A percentile compares a stretch with the other conserved stretches of the same genome.
phyloP scores from a whole-genome alignment of 2,113 vertebrate species.

The Ceuthmochares aereus region DNA sequence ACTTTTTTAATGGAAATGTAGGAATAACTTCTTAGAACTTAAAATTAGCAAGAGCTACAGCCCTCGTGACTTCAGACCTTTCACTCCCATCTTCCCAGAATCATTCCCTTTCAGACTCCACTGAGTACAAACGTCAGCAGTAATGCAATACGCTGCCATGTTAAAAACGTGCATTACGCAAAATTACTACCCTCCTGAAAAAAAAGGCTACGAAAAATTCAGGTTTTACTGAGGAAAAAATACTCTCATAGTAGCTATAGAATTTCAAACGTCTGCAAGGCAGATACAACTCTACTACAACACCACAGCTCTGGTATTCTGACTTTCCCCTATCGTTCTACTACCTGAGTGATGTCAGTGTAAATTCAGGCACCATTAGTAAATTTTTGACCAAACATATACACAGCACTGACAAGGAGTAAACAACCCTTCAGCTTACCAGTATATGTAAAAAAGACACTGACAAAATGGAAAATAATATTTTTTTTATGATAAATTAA shows the following conservation, averaged over 20 bases:
- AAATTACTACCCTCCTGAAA: constrained; percentile 69
- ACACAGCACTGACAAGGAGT: constrained; percentile 80
- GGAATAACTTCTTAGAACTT: not conserved
- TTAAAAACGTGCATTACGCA: constrained; percentile 55
- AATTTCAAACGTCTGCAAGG: constrained; percentile 72
- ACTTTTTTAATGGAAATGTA: not conserved
- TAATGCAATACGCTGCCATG: constrained; percentile 28
- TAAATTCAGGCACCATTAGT: constrained; percentile 86
- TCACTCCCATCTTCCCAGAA: not conserved
- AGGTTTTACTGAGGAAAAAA: constrained; percentile 73
- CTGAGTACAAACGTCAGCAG: not conserved
- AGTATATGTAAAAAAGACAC: constrained; percentile 78
- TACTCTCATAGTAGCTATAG: constrained; percentile 73
- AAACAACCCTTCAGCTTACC: constrained; percentile 78
- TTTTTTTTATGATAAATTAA: constrained; percentile 72
- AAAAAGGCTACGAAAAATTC: constrained; percentile 70
- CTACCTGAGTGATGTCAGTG: constrained; percentile 88
- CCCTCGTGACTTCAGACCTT: constrained; percentile 26
- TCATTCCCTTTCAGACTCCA: not conserved
- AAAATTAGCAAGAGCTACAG: not conserved
- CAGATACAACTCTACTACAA: constrained; percentile 71
- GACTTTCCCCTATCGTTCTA: constrained; percentile 77
- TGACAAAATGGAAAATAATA: constrained; percentile 75
- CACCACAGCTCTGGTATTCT: constrained; percentile 64
- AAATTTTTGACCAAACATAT: constrained; percentile 80